These are phyloP conservation scores for Carassius carassius DNA, from an alignment of 2,113 vertebrate genomes.

Conservation along the genomic window DNA sequence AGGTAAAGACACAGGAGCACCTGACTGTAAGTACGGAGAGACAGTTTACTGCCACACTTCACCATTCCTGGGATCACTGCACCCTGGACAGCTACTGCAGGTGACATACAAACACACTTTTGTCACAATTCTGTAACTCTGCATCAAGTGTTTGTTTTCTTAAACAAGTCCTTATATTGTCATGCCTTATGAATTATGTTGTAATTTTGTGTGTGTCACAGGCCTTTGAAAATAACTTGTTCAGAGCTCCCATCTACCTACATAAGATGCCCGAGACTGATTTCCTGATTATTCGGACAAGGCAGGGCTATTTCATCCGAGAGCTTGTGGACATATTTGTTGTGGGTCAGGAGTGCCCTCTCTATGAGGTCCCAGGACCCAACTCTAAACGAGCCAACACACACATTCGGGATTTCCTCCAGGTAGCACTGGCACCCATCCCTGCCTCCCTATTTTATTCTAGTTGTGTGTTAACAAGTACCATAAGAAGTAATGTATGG, in stretches of 20 bases:
- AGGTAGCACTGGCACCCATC: constrained; percentile 73
- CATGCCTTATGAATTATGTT: background rate
- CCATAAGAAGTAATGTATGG: too few species aligned
- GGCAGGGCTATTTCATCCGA: constrained; percentile 91
- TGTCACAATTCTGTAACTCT: background rate
- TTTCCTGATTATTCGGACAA: constrained; percentile 90
- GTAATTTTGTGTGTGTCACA: constrained; percentile 58
- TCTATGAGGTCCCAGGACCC: constrained; percentile 96
- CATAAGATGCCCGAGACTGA: constrained; percentile 98
- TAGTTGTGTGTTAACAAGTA: background rate
- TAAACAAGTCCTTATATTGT: background rate
- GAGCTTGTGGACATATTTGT: constrained; percentile 96
- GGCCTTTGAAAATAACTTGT: constrained; percentile 99
- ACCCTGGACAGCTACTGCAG: constrained; percentile 95
- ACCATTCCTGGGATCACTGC: constrained; percentile 94
- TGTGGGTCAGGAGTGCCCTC: constrained; percentile 93
- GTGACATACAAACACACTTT: constrained; percentile 65
- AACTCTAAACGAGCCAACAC: constrained; percentile 98
- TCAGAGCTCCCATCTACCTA: constrained; percentile 93
- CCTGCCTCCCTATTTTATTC: background rate
- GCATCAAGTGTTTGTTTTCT: background rate
- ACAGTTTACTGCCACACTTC: constrained; percentile 98
- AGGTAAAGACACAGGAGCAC: constrained; percentile 95
- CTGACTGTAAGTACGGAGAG: constrained; percentile 97
- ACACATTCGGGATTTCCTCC: constrained; percentile 96